phyloP scores from a whole-genome alignment of 92 coral and sea anemone species.

The Actinernus sp. region DNA sequence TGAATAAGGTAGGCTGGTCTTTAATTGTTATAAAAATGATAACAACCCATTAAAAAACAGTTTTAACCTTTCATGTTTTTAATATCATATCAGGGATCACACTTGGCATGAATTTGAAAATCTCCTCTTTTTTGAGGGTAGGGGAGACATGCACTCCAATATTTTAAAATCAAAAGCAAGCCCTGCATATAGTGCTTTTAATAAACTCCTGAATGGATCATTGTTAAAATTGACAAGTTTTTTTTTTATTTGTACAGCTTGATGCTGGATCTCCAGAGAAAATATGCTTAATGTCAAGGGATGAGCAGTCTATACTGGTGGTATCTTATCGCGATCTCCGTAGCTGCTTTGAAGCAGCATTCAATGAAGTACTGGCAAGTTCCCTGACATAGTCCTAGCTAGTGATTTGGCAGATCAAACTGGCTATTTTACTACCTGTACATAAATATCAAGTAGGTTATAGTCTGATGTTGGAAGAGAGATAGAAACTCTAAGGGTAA shows the following conservation, averaged over 20 bases:
- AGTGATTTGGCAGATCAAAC: slow-evolving; percentile 2
- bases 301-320: slow-evolving; percentile 93
- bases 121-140: too few species aligned
- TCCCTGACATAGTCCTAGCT: slow-evolving; percentile 46
- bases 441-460: slow-evolving; percentile 3
- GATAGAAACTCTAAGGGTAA: background rate
- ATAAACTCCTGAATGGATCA: too few species aligned
- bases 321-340: slow-evolving; percentile 95
- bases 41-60: too few species aligned
- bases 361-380: slow-evolving; percentile 81
- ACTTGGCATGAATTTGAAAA: too few species aligned
- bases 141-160: too few species aligned
- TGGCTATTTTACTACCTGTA: slow-evolving; percentile 13
- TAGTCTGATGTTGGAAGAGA: slow-evolving; percentile 7
- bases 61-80: too few species aligned
- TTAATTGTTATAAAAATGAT: too few species aligned
- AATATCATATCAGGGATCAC: too few species aligned
- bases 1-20: slow-evolving; percentile 79
- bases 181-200: too few species aligned
- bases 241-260: slow-evolving; percentile 85
- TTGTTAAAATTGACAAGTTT: too few species aligned
- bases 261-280: slow-evolving; percentile 96
- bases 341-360: slow-evolving; percentile 91
- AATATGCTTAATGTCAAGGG: slow-evolving; percentile 92
- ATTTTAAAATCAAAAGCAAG: too few species aligned